phyloP scores from a whole-genome alignment of 2,888 invertebrate genomes.

The Amorpha juglandis region DNA sequence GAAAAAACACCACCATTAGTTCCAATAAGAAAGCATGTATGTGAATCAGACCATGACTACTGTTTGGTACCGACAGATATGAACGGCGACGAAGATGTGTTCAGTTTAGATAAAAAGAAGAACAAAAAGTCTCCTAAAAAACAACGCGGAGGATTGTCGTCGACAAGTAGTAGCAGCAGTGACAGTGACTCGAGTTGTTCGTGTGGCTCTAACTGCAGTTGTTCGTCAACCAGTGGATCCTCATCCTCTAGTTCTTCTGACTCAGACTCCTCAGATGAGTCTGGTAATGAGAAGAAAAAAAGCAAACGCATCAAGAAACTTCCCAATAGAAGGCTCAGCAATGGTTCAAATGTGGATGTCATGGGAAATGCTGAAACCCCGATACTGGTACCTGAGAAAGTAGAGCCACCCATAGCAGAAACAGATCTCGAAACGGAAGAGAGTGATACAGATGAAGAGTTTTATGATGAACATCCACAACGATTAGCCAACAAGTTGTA shows the following conservation, averaged over 20 bases:
- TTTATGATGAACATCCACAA: conserved; percentile 93
- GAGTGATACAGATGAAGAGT: conserved; percentile 94
- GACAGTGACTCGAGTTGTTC: conserved; percentile 91
- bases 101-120: conserved; percentile 74
- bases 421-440: conserved; percentile 94
- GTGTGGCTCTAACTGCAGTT: conserved; percentile 93
- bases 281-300: conserved; percentile 74
- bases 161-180: conserved; percentile 90
- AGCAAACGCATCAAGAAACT: conserved; percentile 65
- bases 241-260: conserved; percentile 86
- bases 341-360: conserved; percentile 82
- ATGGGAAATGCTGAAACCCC: conserved; percentile 80
- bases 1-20: conserved; percentile 76
- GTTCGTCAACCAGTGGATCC: conserved; percentile 89
- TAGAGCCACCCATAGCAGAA: conserved; percentile 88
- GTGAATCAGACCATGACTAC: conserved; percentile 90
- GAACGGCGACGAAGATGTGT: conserved; percentile 75
- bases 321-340: conserved; percentile 68
- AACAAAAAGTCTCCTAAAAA: conserved; percentile 79
- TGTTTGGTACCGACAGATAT: conserved; percentile 82
- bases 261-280: conserved; percentile 76
- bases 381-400: conserved; percentile 73
- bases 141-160: conserved; percentile 81
- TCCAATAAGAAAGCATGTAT: conserved; percentile 83
- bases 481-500: conserved; percentile 88